Base-by-base conservation (phyloP, 2,113 vertebrate genomes). In the Rhea pennata region DNA sequence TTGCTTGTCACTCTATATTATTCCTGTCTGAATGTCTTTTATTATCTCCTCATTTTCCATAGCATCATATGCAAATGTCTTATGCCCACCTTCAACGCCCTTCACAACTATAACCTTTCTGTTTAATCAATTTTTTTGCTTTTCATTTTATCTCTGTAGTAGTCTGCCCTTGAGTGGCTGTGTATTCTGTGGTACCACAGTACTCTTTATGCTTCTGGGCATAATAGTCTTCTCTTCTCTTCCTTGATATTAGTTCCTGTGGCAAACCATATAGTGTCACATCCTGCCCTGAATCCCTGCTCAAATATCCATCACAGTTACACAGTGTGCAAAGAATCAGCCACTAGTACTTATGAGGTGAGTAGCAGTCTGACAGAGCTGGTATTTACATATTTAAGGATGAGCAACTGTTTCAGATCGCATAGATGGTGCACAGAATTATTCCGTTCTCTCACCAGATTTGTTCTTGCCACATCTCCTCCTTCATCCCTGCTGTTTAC, bases 1-100 rank as follows among this genome's bases (percentile, higher is more conserved):
- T 93, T 96, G 67, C 92, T 91, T 96, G 89, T 94, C 95, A 92
- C 44, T 96, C 89, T 91, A 23, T 88, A 91, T 95, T 93, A 93
- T 85, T 94, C 33, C 36, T 87, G 26, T 88, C 51, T 87, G 75
- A 93, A 93, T 66, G 81, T 96, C 92, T 96, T 96, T 95, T 70
- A 97, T 96, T 95, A 91, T 80, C 78, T 85, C 54, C 46, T 93
- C 64, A 88, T 95, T 96, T 96, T 92, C 91, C 39, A 61, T 74
- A 85, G 2, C 81, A 80, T 92, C 81, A 56, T 93, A 95, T 94
- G 91, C 89, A 96, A 95, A 92, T 91, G 1, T 56, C 50, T 83
- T 56, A 91, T 66, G 31, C 29, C 13, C 19, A 83, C 40, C 71
- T 95, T 95, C 71, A 92, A 23, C 0, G 51, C 56, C 89, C 89